These are phyloP conservation scores for Dinoponera quadriceps DNA, from an alignment of 1,140 invertebrate genomes.

Conservation along the genomic window DNA sequence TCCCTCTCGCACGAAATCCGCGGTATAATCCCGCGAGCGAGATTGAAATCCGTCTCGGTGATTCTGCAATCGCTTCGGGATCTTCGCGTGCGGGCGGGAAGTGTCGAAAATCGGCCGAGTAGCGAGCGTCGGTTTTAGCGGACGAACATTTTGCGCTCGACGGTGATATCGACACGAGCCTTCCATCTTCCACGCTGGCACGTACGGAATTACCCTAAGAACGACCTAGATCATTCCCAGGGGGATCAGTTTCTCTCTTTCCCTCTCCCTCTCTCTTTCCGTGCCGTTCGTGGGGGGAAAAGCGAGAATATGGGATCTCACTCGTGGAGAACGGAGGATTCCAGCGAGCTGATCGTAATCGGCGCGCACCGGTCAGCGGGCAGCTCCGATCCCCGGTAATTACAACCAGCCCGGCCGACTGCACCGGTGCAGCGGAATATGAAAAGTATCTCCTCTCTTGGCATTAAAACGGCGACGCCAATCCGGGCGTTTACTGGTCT, in stretches of 20 bases:
- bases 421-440: conserved; percentile 50
- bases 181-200: conserved; percentile 36
- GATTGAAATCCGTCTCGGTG: too few species aligned
- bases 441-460: conserved; percentile 58
- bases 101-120: too few species aligned
- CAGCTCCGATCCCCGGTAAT: conserved; percentile 61
- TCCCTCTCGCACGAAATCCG: too few species aligned
- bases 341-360: conserved; percentile 58
- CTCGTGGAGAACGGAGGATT: conserved; percentile 42
- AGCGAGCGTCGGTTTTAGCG: too few species aligned
- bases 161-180: conserved; percentile 20
- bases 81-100: too few species aligned
- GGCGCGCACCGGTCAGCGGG: conserved; percentile 42
- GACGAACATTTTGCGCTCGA: too few species aligned
- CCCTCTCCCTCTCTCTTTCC: too few species aligned
- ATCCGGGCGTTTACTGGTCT: conserved; percentile 49
- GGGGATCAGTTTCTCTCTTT: background rate
- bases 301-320: conserved; percentile 47
- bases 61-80: background rate
- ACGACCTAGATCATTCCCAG: conserved; percentile 19
- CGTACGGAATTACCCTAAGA: conserved; percentile 22
- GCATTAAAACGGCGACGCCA: conserved; percentile 54
- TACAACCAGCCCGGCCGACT: conserved; percentile 48
- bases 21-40: too few species aligned
- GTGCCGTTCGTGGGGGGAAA: background rate